A percentile compares a stretch with the other conserved stretches of the same genome.
Conservation (phyloP, 2,113 vertebrate species). For the Hypanus sabinus region DNA sequence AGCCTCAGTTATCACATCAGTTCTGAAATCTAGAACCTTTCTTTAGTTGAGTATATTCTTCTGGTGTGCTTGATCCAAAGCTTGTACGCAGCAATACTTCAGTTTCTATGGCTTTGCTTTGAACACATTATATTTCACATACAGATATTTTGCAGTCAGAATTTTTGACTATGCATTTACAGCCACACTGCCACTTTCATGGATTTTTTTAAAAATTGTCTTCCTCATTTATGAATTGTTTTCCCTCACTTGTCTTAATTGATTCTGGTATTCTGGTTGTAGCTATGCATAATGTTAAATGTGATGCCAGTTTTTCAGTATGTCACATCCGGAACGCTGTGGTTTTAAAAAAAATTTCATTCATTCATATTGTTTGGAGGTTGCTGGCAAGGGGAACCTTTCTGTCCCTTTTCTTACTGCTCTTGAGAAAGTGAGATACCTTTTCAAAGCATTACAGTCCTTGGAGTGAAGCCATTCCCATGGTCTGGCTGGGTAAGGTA, state of each 20-base stretch:
- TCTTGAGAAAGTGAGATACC: no score
- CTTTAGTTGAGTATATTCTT: neutral
- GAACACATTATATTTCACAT: neutral
- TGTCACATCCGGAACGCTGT: neutral
- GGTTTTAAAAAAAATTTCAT: no score
- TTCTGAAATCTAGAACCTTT: neutral
- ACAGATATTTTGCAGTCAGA: neutral
- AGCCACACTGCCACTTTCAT: neutral
- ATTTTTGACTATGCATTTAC: neutral
- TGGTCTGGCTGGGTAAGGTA: no score
- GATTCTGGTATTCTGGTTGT: neutral
- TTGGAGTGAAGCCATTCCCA: no score
- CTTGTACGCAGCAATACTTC: neutral
- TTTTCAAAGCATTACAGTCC: no score
- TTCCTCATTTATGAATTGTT: neutral
- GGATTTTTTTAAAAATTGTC: neutral
- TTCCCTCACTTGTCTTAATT: neutral
- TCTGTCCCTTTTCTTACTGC: no score
- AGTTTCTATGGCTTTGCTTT: neutral
- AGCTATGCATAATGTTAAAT: neutral
- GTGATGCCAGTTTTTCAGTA: neutral
- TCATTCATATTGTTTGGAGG: no score
- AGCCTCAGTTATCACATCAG: neutral
- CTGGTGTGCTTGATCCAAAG: neutral
- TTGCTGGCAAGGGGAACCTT: no score